phyloP scores from a whole-genome alignment of 2,113 vertebrate species.

The Malurus melanocephalus region DNA sequence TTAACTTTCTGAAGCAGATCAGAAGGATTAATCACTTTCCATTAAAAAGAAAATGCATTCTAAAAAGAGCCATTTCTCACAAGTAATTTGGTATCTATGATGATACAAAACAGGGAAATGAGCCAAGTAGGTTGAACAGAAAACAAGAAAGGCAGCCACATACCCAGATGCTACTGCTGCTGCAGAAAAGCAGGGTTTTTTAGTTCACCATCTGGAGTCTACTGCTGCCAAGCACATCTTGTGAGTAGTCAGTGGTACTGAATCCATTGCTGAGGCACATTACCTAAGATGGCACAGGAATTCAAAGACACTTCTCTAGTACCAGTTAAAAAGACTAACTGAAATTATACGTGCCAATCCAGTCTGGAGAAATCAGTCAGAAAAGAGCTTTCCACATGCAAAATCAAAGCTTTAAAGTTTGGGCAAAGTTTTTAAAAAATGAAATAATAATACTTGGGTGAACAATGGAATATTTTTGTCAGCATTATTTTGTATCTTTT shows the following conservation, averaged over 20 bases:
- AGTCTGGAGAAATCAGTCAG: not conserved
- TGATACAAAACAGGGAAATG: not conserved
- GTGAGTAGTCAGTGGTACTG: not conserved
- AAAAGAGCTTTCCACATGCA: not conserved
- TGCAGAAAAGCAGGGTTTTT: constrained; percentile 16
- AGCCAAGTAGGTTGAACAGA: not conserved
- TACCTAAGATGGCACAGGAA: not conserved
- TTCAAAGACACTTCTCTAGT: not conserved
- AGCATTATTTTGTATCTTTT: not conserved
- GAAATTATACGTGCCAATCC: not conserved
- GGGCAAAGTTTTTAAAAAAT: not conserved
- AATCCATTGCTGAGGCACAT: not conserved
- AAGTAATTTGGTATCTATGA: not conserved
- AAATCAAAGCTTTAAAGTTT: not conserved
- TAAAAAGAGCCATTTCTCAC: not conserved
- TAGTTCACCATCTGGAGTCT: constrained; percentile 44
- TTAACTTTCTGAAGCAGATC: not conserved
- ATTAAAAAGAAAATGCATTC: not conserved
- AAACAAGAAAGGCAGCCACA: constrained; percentile 23
- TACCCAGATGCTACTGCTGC: constrained; percentile 23
- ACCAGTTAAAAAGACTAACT: not conserved
- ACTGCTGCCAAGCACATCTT: constrained; percentile 37
- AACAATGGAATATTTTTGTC: not conserved
- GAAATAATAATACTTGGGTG: not conserved
- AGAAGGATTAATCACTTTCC: not conserved